Conservation (phyloP, 1,140 invertebrate genomes). For the Zaprionus ghesquierei region DNA sequence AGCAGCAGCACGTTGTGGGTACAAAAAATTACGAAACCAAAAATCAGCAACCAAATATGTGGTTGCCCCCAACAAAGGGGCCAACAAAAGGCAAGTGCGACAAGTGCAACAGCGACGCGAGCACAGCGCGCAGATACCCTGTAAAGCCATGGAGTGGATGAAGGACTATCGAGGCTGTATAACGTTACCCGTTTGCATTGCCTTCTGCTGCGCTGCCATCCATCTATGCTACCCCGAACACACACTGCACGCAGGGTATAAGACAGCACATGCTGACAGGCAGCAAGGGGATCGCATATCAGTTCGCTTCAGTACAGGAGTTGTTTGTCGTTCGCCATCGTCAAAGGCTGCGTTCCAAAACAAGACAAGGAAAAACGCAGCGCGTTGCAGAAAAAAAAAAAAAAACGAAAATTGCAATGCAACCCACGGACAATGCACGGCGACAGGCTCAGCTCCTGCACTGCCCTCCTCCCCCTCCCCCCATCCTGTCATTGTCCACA, state of each 20-base stretch:
- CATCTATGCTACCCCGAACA: neutral
- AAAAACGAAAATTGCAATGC: slow-evolving; percentile 25
- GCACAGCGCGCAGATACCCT: neutral
- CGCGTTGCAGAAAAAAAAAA: slow-evolving; percentile 6
- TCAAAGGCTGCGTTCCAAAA: slow-evolving; percentile 20
- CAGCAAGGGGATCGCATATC: neutral
- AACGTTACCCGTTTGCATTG: no score
- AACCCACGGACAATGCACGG: slow-evolving; percentile 36
- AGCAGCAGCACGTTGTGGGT: slow-evolving; percentile 52
- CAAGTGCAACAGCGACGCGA: neutral
- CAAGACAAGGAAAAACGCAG: slow-evolving; percentile 19
- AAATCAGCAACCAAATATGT: slow-evolving; percentile 82
- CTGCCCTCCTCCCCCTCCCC: neutral
- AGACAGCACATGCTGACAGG: neutral
- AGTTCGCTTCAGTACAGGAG: slow-evolving; percentile 37
- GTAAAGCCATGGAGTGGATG: neutral
- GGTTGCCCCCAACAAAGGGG: slow-evolving; percentile 77
- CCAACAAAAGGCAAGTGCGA: slow-evolving; percentile 56
- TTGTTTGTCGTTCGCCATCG: slow-evolving; percentile 57
- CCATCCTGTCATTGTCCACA: neutral
- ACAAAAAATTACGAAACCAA: slow-evolving; percentile 81
- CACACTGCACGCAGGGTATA: neutral
- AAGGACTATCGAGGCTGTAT: no score
- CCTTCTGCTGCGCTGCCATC: no score
- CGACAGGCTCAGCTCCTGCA: neutral